Evolutionary conservation across 1,140 invertebrate genomes (phyloP), one percentile per base, ranked within the genome.

Genomic region (Plectrocnemia conspersa): DNA sequence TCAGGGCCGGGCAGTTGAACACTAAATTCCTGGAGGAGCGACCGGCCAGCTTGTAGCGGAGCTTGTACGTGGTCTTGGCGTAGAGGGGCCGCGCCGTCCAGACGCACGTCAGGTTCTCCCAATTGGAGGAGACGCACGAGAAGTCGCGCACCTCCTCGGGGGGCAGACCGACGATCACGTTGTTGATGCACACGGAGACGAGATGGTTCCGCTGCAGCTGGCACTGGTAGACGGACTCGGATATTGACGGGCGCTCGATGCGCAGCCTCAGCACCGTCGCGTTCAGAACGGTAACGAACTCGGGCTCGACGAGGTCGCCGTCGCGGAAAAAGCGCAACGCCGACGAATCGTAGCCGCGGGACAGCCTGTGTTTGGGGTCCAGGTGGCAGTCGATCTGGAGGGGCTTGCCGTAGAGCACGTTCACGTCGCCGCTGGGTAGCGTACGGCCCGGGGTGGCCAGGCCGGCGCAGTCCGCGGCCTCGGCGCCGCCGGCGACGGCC

Each of bases 71-170:
- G 7, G 82, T 82, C 44, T 65, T 62, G 3, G 82, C 71, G 54
- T 66, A 73, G 63, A 78, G 79, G 1, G 70, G 59, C 1, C 73
- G 70, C 23, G 73, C 71, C 1, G 68, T 75, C 82, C 84, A 88
- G 6, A 75, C 72, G 61, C 85, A 88, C 2, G 71, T 80, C 22
- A 87, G 64, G 54, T 76, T 79, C 45, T 84, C 74, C 74, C 82
- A 81, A 65, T 87, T 85, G 25, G 75, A 65, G n/a, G 82, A 82
- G 13, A 81, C 65, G 59, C 85, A 88, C 5, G 64, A 68, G 55
- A 87, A 85, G 63, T 84, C 78, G 7, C 65, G 67, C 1, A 84
- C 79, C 52, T 75, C 63, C 45, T 73, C 56, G 11, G 82, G 82
- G 36, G 60, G 50, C 9, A 64, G 64, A 15, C 72, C 73, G 9